Evolutionary conservation across 2,888 invertebrate species (phyloP).

Genomic region (Coelopa pilipes): DNA sequence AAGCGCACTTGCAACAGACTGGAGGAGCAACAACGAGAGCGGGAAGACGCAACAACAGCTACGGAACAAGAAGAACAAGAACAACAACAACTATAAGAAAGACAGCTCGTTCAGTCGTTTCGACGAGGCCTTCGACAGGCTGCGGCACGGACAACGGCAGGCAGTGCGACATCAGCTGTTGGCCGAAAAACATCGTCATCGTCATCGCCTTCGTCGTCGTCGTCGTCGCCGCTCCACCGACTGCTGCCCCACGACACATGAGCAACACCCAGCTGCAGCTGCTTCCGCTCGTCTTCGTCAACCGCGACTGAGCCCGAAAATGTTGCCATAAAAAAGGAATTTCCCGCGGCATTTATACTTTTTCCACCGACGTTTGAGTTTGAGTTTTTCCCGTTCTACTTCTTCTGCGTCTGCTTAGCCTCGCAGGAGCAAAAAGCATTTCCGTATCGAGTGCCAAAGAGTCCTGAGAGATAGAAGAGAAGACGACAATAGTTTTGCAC

Average conservation of each 20-base stretch:
- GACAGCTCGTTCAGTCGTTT: background rate
- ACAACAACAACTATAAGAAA: conserved; percentile 1
- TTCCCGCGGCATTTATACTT: conserved; percentile 28
- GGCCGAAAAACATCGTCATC: background rate
- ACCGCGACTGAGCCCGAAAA: conserved; percentile 38
- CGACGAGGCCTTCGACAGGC: background rate
- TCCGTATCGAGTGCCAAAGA: background rate
- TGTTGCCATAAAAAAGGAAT: conserved; percentile 45
- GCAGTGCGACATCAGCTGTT: conserved; percentile 18
- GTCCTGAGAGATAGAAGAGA: no score
- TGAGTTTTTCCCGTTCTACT: conserved; percentile 36
- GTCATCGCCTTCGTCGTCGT: background rate
- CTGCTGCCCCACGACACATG: conserved; percentile 28
- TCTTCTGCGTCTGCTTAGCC: background rate
- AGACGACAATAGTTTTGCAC: no score
- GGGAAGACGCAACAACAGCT: conserved; percentile 28
- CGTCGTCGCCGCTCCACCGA: background rate
- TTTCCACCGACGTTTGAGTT: conserved; percentile 30
- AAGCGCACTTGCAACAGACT: conserved; percentile 15
- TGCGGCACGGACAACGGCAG: background rate
- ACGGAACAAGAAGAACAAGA: background rate
- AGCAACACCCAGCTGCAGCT: conserved; percentile 27
- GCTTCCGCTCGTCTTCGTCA: no score
- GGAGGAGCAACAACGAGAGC: conserved; percentile 10
- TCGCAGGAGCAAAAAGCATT: conserved; percentile 33